Base-by-base conservation (phyloP, 2,113 vertebrate genomes). In the Trachemys scripta region DNA sequence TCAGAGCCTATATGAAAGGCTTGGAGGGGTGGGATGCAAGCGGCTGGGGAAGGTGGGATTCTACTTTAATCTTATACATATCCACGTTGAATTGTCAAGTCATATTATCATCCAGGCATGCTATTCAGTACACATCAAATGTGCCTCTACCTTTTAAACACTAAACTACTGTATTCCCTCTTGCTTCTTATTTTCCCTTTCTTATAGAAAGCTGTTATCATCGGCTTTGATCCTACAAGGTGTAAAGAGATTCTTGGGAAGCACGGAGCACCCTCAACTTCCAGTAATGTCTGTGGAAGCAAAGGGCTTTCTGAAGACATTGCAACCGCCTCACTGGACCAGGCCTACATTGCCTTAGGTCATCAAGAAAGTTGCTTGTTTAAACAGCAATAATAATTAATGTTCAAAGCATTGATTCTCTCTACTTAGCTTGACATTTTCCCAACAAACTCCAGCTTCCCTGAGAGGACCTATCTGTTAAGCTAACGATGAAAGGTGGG, bases 61-160 rank as follows among this genome's bases (percentile, higher is more conserved):
- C 7, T 16, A 16, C 16, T 84, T 62, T 35, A 3, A 45, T 25
- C 79, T 80, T 90, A 9, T 2, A 9, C 4, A 92, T 80, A n/a
- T 10, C 27, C 4, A 10, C 56, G 1, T 59, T 80, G 17, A 0
- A 4, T 4, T 59, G 22, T 1, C 5, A n/a, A 25, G 20, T 24
- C 57, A 65, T 38, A 50, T 11, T 17, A 9, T 22, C 4, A 62
- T 38, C 29, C 45, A 92, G 5, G 31, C 1, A 56, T 94, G 6
- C 35, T 76, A 75, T 22, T 7, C 10, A 42, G 8, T 25, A 45
- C 5, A 75, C 10, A 20, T 80, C 42, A 47, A 2, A 54, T n/a
- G 16, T n/a, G 6, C 6, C 31, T 65, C 62, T 65, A 14, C 62
- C 31, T 4, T 4, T n/a, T 56, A 20, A 94, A 59, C 3, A 65